Evolutionary conservation across 2,797 vertebrate genomes (phyloP).

Genomic region (Zalophus californianus): DNA sequence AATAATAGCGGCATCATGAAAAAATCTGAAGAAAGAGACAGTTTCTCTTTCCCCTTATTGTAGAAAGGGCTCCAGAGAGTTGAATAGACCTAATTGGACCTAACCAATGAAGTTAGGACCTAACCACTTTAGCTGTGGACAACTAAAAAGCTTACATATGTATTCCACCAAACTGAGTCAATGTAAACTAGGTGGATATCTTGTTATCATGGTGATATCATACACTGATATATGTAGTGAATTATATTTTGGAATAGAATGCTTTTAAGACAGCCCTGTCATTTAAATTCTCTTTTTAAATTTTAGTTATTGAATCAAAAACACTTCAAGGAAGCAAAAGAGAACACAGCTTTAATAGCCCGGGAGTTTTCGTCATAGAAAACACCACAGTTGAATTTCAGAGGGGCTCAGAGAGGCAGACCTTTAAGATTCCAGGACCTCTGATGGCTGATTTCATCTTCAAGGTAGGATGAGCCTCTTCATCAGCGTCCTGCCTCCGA

Average conservation of each 20-base stretch:
- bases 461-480: conserved; percentile 89
- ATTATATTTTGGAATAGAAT: not conserved
- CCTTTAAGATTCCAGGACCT: conserved; percentile 91
- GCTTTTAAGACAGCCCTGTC: not conserved
- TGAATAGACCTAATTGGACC: not conserved
- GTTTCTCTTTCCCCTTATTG: not conserved
- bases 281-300: conserved; percentile 57
- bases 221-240: not conserved
- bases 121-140: not conserved
- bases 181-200: not conserved
- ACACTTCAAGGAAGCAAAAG: conserved; percentile 91
- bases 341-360: conserved; percentile 89
- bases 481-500: not conserved
- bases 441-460: conserved; percentile 94
- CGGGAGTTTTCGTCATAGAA: conserved; percentile 91
- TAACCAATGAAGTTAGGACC: not conserved
- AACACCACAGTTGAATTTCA: conserved; percentile 95
- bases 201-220: not conserved
- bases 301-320: conserved; percentile 93
- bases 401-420: conserved; percentile 91
- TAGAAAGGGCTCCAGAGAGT: not conserved
- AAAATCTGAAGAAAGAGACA: conserved; percentile 6
- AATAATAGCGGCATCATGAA: not conserved
- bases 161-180: not conserved
- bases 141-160: not conserved